These are phyloP conservation scores for Chloropsis cyanopogon DNA, from an alignment of 2,113 vertebrate species.

Conservation along the genomic window DNA sequence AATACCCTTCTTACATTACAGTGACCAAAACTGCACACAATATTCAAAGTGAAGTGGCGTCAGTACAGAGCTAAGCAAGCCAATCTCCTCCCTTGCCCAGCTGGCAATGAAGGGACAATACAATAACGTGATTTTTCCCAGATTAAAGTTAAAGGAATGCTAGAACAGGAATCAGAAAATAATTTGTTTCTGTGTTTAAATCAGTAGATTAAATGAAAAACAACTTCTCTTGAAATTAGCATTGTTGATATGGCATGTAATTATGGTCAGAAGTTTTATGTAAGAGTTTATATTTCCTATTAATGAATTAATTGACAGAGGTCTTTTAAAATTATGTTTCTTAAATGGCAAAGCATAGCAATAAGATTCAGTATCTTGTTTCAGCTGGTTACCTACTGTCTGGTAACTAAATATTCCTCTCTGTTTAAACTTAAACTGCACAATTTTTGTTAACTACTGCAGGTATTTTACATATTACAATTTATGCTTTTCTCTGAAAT, in stretches of 20 bases:
- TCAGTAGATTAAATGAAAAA: not conserved
- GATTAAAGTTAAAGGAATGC: not conserved
- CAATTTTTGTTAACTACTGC: not conserved
- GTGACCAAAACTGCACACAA: not conserved
- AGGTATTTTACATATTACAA: not conserved
- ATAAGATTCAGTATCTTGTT: not conserved
- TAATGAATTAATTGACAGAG: not conserved
- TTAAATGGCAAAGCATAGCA: not conserved
- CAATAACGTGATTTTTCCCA: not conserved
- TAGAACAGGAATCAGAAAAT: not conserved
- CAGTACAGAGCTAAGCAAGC: not conserved
- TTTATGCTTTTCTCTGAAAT: not conserved
- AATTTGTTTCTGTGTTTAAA: not conserved
- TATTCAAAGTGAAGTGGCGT: not conserved
- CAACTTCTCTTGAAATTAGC: not conserved
- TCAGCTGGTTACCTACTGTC: not conserved
- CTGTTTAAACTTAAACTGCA: not conserved
- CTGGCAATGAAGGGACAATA: accelerated
- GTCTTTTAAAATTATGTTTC: not conserved
- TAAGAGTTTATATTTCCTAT: not conserved
- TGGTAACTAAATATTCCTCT: not conserved
- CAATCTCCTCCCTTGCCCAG: not conserved
- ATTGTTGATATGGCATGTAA: not conserved
- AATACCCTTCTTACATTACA: not conserved
- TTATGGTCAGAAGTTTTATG: not conserved